These are phyloP conservation scores for Steinernema feltiae DNA, from an alignment of 1,140 invertebrate genomes.

Conservation along the genomic window DNA sequence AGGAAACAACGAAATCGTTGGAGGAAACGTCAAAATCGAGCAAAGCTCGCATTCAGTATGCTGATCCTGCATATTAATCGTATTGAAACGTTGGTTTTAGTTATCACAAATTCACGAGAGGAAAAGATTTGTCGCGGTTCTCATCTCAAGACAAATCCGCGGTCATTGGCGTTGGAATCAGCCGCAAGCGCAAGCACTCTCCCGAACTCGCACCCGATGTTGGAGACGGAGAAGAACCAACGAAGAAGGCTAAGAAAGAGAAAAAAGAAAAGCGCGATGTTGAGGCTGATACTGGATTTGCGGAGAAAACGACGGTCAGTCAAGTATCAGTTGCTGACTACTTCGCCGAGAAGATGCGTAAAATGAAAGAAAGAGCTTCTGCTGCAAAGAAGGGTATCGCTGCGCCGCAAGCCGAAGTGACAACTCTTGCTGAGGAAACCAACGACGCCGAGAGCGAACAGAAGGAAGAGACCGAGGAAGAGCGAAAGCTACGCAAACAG, in stretches of 20 bases:
- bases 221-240: constrained; percentile 14
- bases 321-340: constrained; percentile 35
- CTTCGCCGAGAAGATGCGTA: constrained; percentile 36
- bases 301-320: constrained; percentile 23
- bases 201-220: constrained; percentile 25
- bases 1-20: constrained; percentile 22
- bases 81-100: constrained; percentile 24
- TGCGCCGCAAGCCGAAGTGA: background rate
- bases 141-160: constrained; percentile 27
- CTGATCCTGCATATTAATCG: constrained; percentile 12
- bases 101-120: constrained; percentile 38
- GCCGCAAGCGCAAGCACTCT: background rate
- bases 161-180: constrained; percentile 26
- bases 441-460: background rate
- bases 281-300: constrained; percentile 6
- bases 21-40: constrained; percentile 28
- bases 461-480: constrained; percentile 16
- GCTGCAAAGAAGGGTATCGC: constrained; percentile 19
- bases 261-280: constrained; percentile 21
- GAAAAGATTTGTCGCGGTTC: constrained; percentile 33
- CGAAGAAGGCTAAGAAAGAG: constrained; percentile 6
- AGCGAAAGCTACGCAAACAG: constrained; percentile 18
- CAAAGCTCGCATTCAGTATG: constrained; percentile 33
- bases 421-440: background rate
- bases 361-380: constrained; percentile 28